A percentile compares a stretch with the other conserved stretches of the same genome.
These are phyloP conservation scores for Orthonychiurus folsomi DNA, from an alignment of 2,888 invertebrate species.

Conservation along the genomic window DNA sequence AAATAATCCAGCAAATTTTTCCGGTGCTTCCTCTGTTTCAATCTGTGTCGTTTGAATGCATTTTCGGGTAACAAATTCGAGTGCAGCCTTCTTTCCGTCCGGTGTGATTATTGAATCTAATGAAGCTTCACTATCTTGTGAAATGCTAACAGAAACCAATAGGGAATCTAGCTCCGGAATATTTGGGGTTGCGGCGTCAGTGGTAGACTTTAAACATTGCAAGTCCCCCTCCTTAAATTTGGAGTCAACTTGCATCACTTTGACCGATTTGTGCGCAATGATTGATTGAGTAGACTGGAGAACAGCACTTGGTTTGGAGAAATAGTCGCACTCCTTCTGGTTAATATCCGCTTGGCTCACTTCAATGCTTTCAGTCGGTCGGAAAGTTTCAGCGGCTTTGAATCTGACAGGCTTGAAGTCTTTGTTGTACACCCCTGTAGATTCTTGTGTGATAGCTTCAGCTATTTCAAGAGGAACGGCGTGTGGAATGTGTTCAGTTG, in stretches of 20 bases:
- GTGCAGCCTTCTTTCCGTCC: no score
- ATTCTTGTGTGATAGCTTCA: conserved; percentile 4
- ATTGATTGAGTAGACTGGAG: not conserved
- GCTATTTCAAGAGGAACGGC: not conserved
- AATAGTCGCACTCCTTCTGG: not conserved
- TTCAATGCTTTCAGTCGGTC: conserved; percentile 9
- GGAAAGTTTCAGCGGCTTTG: not conserved
- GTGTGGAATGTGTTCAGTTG: not conserved
- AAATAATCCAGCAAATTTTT: conserved; percentile 13
- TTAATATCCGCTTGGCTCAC: conserved; percentile 8
- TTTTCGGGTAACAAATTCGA: no score
- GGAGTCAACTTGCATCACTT: conserved; percentile 11
- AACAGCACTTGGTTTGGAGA: conserved; percentile 9
- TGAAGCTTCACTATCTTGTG: no score
- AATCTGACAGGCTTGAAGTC: conserved; percentile 4
- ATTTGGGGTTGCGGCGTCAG: not conserved
- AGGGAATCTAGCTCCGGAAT: not conserved
- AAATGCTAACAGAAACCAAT: no score
- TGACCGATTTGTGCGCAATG: conserved; percentile 11
- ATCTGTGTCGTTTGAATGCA: not conserved
- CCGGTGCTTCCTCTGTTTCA: not conserved
- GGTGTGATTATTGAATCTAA: no score
- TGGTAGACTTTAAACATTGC: not conserved
- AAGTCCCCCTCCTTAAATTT: conserved; percentile 8
- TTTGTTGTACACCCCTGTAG: conserved; percentile 2